Evolutionary conservation across 1,140 invertebrate species (phyloP).

Genomic region (Drosophila nebulosa): DNA sequence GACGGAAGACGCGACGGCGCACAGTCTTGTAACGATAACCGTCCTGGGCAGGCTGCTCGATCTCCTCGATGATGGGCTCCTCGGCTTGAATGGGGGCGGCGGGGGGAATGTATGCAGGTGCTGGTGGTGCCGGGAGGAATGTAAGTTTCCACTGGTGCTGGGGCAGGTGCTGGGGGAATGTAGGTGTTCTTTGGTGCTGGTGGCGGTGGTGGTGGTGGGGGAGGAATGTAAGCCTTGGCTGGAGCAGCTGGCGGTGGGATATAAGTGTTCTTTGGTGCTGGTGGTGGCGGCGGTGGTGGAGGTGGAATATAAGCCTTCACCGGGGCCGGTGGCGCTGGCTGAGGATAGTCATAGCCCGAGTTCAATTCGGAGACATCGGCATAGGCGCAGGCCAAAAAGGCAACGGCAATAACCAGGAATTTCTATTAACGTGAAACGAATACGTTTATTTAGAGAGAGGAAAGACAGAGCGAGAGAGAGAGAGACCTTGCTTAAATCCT

Average conservation of each 20-base stretch:
- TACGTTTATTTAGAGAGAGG: not conserved
- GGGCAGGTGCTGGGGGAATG: conserved; percentile 47
- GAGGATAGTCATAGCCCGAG: conserved; percentile 62
- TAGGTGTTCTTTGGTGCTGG: conserved; percentile 62
- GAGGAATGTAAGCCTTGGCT: conserved; percentile 50
- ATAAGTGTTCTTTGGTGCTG: conserved; percentile 40
- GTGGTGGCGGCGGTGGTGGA: conserved; percentile 42
- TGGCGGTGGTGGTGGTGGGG: conserved; percentile 62
- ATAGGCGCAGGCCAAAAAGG: conserved; percentile 67
- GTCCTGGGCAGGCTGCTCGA: conserved; percentile 70
- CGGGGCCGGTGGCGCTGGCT: conserved; percentile 51
- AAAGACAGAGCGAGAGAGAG: no score
- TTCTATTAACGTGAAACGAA: conserved; percentile 31
- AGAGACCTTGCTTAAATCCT: not conserved
- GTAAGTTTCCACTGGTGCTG: conserved; percentile 42
- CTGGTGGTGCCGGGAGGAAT: conserved; percentile 48
- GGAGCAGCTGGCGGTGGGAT: conserved; percentile 50
- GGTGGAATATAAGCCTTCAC: conserved; percentile 48
- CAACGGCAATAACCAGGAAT: conserved; percentile 55
- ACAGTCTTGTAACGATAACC: conserved; percentile 77
- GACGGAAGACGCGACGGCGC: conserved; percentile 71
- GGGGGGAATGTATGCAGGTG: conserved; percentile 42
- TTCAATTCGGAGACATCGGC: conserved; percentile 68
- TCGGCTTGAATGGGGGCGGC: conserved; percentile 44
- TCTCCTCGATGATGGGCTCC: conserved; percentile 51